Evolutionary conservation across 2,888 invertebrate species (phyloP).

Genomic region (Zaprionus obscuricornis): DNA sequence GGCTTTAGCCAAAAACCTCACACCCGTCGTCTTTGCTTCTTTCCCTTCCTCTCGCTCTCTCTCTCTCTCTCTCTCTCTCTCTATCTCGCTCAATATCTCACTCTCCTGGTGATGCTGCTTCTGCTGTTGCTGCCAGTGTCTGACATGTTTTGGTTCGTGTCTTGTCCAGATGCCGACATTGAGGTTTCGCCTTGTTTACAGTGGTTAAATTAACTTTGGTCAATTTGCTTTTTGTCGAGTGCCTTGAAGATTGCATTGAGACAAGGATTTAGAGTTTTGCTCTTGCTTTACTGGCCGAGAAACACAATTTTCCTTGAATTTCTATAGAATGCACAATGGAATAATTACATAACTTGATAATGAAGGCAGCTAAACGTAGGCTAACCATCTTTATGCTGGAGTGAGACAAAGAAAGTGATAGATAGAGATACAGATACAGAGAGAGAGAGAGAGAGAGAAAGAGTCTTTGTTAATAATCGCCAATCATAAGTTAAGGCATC

Average conservation of each 20-base stretch:
- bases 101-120: conserved; percentile 4
- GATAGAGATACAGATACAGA: background rate
- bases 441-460: no score
- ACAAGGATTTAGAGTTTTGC: conserved; percentile 19
- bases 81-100: background rate
- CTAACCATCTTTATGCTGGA: no score
- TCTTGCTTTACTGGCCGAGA: conserved; percentile 1
- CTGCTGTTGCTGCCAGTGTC: conserved; percentile 8
- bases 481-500: no score
- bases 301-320: no score
- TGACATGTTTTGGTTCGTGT: conserved; percentile 3
- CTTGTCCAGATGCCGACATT: conserved; percentile 31
- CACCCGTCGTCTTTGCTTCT: no score
- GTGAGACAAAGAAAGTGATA: background rate
- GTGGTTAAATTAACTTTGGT: conserved; percentile 78
- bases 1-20: conserved; percentile 21
- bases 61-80: no score
- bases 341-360: conserved; percentile 10
- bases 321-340: conserved; percentile 10
- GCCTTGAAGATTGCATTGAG: conserved; percentile 38
- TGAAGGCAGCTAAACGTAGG: background rate
- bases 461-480: no score
- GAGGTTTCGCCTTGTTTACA: conserved; percentile 57
- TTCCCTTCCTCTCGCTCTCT: conserved; percentile 2
- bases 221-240: conserved; percentile 68